A percentile compares a stretch with the other conserved stretches of the same genome.
These are phyloP conservation scores for Neolamprologus variostigma DNA, from an alignment of 2,113 vertebrate genomes.

Conservation along the genomic window DNA sequence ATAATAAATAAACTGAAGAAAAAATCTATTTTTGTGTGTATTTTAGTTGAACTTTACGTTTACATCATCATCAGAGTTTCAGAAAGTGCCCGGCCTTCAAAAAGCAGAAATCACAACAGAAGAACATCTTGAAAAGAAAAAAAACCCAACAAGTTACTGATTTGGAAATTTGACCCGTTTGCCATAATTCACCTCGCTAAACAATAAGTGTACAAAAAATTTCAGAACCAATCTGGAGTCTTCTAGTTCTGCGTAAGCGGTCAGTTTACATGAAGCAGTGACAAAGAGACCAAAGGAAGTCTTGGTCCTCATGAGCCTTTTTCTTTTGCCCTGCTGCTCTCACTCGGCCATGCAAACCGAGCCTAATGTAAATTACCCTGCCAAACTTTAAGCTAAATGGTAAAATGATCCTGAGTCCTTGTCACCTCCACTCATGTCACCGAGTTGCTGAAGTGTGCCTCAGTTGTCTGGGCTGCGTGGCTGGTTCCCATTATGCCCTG, in stretches of 20 bases:
- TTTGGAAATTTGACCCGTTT: background rate
- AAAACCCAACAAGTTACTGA: background rate
- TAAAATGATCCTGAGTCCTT: constrained; percentile 70
- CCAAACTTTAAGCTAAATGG: constrained; percentile 60
- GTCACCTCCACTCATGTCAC: constrained; percentile 71
- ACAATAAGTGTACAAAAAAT: background rate
- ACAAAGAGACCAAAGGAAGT: constrained; percentile 37
- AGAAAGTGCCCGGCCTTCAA: background rate
- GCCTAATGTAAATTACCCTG: constrained; percentile 63
- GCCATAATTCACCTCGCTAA: background rate
- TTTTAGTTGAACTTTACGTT: background rate
- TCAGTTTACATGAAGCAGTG: constrained; percentile 19
- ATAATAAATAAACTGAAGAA: background rate
- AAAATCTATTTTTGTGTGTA: background rate
- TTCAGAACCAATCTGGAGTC: background rate
- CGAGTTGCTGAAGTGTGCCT: constrained; percentile 52
- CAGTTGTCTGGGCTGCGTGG: constrained; percentile 32
- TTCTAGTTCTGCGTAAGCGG: background rate
- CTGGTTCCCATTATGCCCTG: constrained; percentile 66
- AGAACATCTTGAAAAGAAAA: background rate
- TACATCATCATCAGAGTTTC: background rate
- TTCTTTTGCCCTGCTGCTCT: constrained; percentile 15
- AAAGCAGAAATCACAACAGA: background rate
- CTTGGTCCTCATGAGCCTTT: constrained; percentile 8
- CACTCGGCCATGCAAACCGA: constrained; percentile 40